phyloP scores from a whole-genome alignment of 2,888 invertebrate genomes.

The Cantharis rufa region DNA sequence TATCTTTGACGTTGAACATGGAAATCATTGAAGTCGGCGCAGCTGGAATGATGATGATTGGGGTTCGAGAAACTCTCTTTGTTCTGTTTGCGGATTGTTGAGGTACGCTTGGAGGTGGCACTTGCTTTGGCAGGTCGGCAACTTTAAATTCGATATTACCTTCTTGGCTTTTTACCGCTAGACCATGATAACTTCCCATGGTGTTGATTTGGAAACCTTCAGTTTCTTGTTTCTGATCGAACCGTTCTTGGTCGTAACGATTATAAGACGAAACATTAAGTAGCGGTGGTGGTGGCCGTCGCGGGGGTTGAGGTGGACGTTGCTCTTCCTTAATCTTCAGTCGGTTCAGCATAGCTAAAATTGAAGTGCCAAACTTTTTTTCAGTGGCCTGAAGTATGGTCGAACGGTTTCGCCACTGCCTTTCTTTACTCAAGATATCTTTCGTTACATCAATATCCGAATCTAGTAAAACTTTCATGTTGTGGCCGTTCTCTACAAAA shows the following conservation, averaged over 20 bases:
- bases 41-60: constrained; percentile 98
- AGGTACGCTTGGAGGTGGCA: constrained; percentile 52
- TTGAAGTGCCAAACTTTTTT: constrained; percentile 57
- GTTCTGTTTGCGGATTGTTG: constrained; percentile 40
- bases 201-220: constrained; percentile 99
- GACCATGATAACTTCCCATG: constrained; percentile 97
- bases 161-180: constrained; percentile 93
- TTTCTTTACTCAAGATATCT: constrained; percentile 92
- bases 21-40: constrained; percentile 94
- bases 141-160: constrained; percentile 58
- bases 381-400: constrained; percentile 95
- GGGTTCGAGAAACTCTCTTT: constrained; percentile 66
- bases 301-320: too few relatives aligned
- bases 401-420: constrained; percentile 94
- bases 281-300: too few relatives aligned
- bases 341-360: constrained; percentile 86
- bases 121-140: constrained; percentile 49
- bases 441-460: constrained; percentile 95
- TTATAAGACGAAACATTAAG: constrained; percentile 82
- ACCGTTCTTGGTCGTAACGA: constrained; percentile 99
- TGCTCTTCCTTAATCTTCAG: constrained; percentile 89
- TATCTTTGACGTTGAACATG: constrained; percentile 97
- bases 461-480: constrained; percentile 86
- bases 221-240: constrained; percentile 96
- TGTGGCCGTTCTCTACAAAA: constrained; percentile 71